A percentile compares a stretch with the other conserved stretches of the same genome.
Conservation (phyloP, 2,797 vertebrate species). For the Oreochromis grahami region DNA sequence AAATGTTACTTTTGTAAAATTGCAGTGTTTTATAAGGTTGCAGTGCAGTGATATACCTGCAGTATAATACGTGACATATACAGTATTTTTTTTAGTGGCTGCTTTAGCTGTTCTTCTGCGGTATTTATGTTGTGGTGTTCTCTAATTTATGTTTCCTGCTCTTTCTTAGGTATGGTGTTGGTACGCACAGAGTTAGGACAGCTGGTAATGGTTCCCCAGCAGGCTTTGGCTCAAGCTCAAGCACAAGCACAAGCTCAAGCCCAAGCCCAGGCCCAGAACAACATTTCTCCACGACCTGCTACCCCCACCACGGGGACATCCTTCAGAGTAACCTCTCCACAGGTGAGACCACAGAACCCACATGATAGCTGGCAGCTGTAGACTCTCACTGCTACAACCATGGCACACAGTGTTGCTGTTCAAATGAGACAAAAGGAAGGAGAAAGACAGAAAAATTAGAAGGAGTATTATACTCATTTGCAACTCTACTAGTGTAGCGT, state of each 20-base stretch:
- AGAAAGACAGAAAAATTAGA: background rate
- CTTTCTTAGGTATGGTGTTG: slow-evolving; percentile 82
- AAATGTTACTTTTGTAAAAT: background rate
- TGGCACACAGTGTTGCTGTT: background rate
- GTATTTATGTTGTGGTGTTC: background rate
- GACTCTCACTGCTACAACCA: background rate
- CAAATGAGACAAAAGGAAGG: background rate
- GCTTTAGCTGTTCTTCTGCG: background rate
- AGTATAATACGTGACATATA: background rate
- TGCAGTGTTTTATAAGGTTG: background rate
- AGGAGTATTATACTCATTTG: background rate
- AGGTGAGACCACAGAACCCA: slow-evolving; percentile 69
- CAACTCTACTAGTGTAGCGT: background rate
- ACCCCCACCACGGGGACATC: slow-evolving; percentile 78
- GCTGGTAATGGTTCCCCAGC: slow-evolving; percentile 87
- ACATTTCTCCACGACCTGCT: slow-evolving; percentile 78
- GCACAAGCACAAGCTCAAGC: slow-evolving; percentile 77
- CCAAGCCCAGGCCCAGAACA: slow-evolving; percentile 79
- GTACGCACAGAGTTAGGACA: slow-evolving; percentile 86
- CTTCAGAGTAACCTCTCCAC: slow-evolving; percentile 81
- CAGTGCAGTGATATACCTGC: background rate
- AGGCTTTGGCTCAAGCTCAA: slow-evolving; percentile 81
- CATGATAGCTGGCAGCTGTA: background rate
- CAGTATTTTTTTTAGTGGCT: background rate
- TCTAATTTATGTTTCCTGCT: slow-evolving; percentile 4